Conservation (phyloP, 2,888 invertebrate species). For the Aquatica leii region DNA sequence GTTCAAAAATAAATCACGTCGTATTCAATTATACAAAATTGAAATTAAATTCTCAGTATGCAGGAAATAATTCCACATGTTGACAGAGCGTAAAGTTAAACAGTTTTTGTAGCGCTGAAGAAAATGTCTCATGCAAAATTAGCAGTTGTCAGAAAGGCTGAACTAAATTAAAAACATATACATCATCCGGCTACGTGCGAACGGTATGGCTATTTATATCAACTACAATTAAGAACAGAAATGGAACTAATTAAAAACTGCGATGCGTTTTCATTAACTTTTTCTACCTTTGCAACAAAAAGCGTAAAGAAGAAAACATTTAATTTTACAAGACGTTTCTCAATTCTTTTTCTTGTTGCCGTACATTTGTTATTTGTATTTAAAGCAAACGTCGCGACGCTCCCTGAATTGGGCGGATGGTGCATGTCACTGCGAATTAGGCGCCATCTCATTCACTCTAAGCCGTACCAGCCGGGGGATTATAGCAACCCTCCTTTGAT, state of each 20-base stretch:
- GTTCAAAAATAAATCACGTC: constrained; percentile 46
- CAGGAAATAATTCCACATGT: constrained; percentile 54
- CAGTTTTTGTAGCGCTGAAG: constrained; percentile 44
- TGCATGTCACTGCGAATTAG: constrained; percentile 65
- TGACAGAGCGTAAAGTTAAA: constrained; percentile 52
- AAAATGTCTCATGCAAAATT: constrained; percentile 55
- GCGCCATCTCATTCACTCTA: constrained; percentile 65
- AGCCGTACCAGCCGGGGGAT: constrained; percentile 49
- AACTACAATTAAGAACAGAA: constrained; percentile 20
- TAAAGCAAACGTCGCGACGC: constrained; percentile 42
- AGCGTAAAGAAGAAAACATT: background rate
- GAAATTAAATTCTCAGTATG: constrained; percentile 50
- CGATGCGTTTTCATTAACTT: constrained; percentile 3
- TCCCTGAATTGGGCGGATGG: constrained; percentile 59
- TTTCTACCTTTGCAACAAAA: background rate
- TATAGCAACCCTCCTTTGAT: constrained; percentile 44
- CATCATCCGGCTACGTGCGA: constrained; percentile 41
- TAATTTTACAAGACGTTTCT: constrained; percentile 4
- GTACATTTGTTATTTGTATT: constrained; percentile 19
- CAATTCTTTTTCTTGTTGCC: background rate
- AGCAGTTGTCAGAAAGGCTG: constrained; percentile 55
- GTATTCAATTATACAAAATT: constrained; percentile 49
- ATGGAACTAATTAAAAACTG: constrained; percentile 18
- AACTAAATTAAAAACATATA: constrained; percentile 54
- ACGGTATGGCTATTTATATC: constrained; percentile 18